Percentiles rank a stretch among this genome's conserved stretches.
phyloP scores from a whole-genome alignment of 30 jellyfish, hydroid and myxozoan species.

The Nemopilema nomurai region DNA sequence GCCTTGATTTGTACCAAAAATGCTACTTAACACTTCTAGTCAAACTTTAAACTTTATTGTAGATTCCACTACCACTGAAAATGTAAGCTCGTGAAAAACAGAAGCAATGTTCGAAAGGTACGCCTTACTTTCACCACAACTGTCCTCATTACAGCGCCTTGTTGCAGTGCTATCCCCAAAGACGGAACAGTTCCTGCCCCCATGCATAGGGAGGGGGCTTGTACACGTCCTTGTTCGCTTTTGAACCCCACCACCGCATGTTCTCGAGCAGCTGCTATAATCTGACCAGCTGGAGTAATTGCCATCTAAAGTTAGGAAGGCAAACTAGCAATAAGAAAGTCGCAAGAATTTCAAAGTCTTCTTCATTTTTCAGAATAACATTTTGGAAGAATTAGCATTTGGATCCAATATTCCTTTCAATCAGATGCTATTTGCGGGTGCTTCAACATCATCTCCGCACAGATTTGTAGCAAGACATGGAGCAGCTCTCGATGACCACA shows the following conservation, averaged over 20 bases:
- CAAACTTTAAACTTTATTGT: too few species aligned
- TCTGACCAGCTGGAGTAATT: constrained; percentile 52
- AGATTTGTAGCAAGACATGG: too few species aligned
- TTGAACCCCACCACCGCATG: constrained; percentile 67
- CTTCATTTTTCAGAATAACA: too few species aligned
- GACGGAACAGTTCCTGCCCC: constrained; percentile 50
- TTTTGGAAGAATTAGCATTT: too few species aligned
- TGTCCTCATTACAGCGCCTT: constrained; percentile 10
- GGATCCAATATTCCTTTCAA: too few species aligned
- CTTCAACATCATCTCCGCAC: too few species aligned
- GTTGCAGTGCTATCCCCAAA: constrained; percentile 28
- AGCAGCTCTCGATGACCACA: too few species aligned
- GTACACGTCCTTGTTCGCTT: constrained; percentile 49
- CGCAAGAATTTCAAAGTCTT: not conserved
- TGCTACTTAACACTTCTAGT: too few species aligned
- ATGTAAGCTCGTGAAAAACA: too few species aligned
- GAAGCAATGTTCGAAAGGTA: too few species aligned
- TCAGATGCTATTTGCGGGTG: not conserved
- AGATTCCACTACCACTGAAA: too few species aligned
- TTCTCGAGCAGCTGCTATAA: constrained; percentile 49
- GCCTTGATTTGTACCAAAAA: too few species aligned
- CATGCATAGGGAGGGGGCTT: constrained; percentile 58
- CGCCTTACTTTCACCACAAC: constrained; percentile 13
- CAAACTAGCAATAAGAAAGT: not conserved
- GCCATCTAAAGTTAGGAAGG: constrained; percentile 29